Evolutionary conservation across 2,888 invertebrate genomes (phyloP), one percentile per base, ranked within the genome.

Genomic region (Tenthredo notha): DNA sequence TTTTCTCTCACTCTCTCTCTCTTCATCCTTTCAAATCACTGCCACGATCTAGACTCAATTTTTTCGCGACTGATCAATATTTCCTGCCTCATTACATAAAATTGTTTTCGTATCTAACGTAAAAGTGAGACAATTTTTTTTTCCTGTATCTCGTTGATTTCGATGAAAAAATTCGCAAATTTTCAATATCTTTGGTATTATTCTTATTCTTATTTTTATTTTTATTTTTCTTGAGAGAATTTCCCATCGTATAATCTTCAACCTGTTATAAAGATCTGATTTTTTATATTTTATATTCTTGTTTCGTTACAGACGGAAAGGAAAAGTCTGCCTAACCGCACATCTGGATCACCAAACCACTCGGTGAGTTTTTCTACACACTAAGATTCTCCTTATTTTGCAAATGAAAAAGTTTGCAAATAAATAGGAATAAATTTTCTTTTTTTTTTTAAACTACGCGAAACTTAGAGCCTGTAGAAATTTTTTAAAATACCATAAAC

Each of bases 271-370:
- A 74, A 74, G 7, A 74, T 40, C 2, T 10, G 18, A 72, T 72
- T n/a, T n/a, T 7, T 21, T 15, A 12, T 15, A 0, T 67, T 29
- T 67, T 15, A 2, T 61, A 1, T 15, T 29, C 1, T 25, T 10
- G 15, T 74, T 74, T 74, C 6, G 40, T 74, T 74, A 10, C 72
- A 74, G 72, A 74, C 40, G 37, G 72, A 40, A 40, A 74, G 72
- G 21, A 74, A 40, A 40, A 40, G 37, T 37, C 72, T 40, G 72
- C 40, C 40, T 21, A 74, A 74, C 40, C 37, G 37, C 21, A 21
- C 5, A 21, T 74, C 72, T 43, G 72, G 72, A 74, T 40, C 72
- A 74, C 40, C 72, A 40, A 74, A 74, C 72, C 29, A 40, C 40
- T 74, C 72, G 72, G 72, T 74, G 72, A 74, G 72, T 74, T 37